phyloP scores from a whole-genome alignment of 2,888 invertebrate genomes.

The Nysson spinosus region DNA sequence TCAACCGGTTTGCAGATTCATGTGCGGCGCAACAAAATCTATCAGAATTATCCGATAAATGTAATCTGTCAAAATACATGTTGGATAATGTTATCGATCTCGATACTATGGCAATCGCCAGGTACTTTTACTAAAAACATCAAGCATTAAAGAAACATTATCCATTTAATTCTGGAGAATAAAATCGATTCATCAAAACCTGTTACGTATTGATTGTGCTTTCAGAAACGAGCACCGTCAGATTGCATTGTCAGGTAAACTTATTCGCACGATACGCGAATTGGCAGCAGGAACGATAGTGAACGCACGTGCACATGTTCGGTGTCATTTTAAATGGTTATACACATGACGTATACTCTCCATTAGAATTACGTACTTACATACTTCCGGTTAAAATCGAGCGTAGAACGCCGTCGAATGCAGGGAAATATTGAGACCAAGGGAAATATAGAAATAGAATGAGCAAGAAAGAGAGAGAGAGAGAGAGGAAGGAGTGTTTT shows the following conservation, averaged over 20 bases:
- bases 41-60: too few relatives aligned
- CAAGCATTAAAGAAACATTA: too few relatives aligned
- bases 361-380: conserved; percentile 55
- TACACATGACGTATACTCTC: conserved; percentile 14
- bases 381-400: conserved; percentile 49
- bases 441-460: background rate
- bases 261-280: conserved; percentile 28
- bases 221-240: too few relatives aligned
- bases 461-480: background rate
- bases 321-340: background rate
- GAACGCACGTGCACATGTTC: conserved; percentile 7
- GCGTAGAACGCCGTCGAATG: conserved; percentile 4
- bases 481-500: conserved; percentile 37
- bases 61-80: too few relatives aligned
- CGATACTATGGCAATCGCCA: too few relatives aligned
- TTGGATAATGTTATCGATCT: too few relatives aligned
- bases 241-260: background rate
- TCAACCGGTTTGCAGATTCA: too few relatives aligned
- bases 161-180: too few relatives aligned
- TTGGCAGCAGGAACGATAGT: background rate
- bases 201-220: too few relatives aligned
- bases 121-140: too few relatives aligned
- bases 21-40: too few relatives aligned
- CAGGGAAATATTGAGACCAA: conserved; percentile 1
- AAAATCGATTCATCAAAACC: too few relatives aligned